Conservation (phyloP, 2,888 invertebrate genomes). For the Melanostoma scalare region DNA sequence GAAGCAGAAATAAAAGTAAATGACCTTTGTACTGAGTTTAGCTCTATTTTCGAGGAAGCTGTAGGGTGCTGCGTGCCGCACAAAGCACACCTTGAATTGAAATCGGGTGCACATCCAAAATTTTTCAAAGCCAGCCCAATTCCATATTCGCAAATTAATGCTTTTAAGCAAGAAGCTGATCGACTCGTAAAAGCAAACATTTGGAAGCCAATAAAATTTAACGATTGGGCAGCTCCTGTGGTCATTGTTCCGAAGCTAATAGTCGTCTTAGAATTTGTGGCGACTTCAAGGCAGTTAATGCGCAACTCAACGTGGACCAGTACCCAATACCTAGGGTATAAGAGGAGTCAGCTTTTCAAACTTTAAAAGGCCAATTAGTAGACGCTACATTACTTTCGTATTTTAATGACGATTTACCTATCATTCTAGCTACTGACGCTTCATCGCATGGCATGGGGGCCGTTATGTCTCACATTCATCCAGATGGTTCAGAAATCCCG, state of each 20-base stretch:
- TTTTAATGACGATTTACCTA: neutral
- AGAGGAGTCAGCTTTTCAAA: neutral
- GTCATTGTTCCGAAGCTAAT: too few species aligned
- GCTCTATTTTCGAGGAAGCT: too few species aligned
- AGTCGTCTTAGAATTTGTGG: too few species aligned
- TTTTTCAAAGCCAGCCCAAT: slow-evolving; percentile 16
- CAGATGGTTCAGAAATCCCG: neutral
- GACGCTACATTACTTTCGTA: neutral
- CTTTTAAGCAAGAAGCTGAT: slow-evolving; percentile 5
- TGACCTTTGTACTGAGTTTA: too few species aligned
- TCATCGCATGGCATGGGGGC: neutral
- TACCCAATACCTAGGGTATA: neutral
- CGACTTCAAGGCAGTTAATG: too few species aligned
- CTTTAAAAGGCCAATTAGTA: neutral
- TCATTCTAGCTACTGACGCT: neutral
- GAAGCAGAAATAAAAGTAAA: too few species aligned
- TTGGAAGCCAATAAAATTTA: slow-evolving; percentile 17
- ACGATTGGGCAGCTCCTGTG: slow-evolving; percentile 2
- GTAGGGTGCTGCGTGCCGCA: too few species aligned
- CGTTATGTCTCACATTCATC: neutral
- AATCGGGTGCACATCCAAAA: neutral
- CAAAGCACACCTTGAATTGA: too few species aligned
- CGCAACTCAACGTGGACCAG: too few species aligned
- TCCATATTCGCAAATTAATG: slow-evolving; percentile 13
- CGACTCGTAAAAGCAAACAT: slow-evolving; percentile 15